Percentiles rank a stretch among this genome's conserved stretches.
phyloP scores from a whole-genome alignment of 2,113 vertebrate species.

The Pachypanchax playfairii region DNA sequence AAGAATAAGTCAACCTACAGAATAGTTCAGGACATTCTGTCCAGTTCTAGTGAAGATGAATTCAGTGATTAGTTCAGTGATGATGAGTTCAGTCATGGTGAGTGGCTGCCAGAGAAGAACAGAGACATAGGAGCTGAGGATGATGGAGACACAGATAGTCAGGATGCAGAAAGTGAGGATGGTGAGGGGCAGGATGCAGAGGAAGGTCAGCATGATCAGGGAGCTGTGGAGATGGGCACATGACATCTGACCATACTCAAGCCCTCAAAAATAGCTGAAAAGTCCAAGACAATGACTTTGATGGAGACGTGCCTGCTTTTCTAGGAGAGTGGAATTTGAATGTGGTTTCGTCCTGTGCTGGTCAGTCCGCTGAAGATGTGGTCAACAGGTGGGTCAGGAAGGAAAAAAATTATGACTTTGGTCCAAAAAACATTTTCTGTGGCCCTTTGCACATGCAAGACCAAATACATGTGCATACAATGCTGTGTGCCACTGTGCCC shows the following conservation, averaged over 20 bases:
- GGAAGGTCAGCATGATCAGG: constrained; percentile 1
- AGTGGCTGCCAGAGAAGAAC: not conserved
- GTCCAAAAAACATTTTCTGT: too few relatives aligned
- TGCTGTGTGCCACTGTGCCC: not conserved
- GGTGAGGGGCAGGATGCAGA: not conserved
- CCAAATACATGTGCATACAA: constrained; percentile 1
- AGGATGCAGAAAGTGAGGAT: not conserved
- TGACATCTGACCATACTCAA: not conserved
- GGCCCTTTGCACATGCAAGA: not conserved
- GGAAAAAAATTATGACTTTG: too few relatives aligned
- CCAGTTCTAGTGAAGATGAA: too few relatives aligned
- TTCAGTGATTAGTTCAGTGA: too few relatives aligned
- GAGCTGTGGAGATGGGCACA: not conserved
- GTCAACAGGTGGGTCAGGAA: too few relatives aligned
- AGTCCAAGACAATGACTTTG: not conserved
- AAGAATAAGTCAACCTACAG: too few relatives aligned
- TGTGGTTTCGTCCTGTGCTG: too few relatives aligned
- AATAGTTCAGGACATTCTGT: too few relatives aligned
- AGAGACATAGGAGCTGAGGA: not conserved
- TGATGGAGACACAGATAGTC: not conserved
- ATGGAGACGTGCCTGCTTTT: not conserved
- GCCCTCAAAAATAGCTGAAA: rapidly evolving
- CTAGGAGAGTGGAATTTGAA: not conserved
- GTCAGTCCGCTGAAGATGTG: too few relatives aligned
- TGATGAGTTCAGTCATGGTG: too few relatives aligned